Evolutionary conservation across 2,113 vertebrate species (phyloP), one percentile per base, ranked within the genome.

Genomic region (Festucalex cinctus): DNA sequence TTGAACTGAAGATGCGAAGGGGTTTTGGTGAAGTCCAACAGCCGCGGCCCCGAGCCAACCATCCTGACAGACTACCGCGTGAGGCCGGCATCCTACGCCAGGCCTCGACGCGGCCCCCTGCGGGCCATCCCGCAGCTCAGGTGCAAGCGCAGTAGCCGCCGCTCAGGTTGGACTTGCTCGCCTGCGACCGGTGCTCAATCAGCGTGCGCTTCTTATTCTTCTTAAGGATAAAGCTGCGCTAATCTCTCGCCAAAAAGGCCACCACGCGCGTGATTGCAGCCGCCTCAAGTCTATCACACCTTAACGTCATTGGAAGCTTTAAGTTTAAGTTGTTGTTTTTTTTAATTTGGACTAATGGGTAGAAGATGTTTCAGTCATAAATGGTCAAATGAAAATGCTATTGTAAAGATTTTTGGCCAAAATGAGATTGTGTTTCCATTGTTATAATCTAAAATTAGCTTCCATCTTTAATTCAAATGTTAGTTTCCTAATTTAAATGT

Each of bases 1-100:
- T 97, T 97, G 86, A 97, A 97, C 83, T 95, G 95, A 80, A 96
- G 92, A 86, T 97, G 92, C 1, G 85, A 76, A 5, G 95, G 95
- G 24, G 93, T 93, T 85, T 92, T 95, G 66, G 92, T 86, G 83
- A 94, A 94, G 75, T 95, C 93, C 86, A 95, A 75, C 49, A 95
- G 92, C 70, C 93, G 92, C 7, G 94, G 93, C 44, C 90, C 91
- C 37, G 87, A 84, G 72, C 92, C 75, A 78, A 92, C 90, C 69
- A 83, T 91, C 93, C 93, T 94, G 20, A 75, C 19, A n/a, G 0
- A 35, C 46, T 65, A 62, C 63, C 36, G 70, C 67, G 78, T 26
- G 59, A 71, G 77, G 74, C 73, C 35, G 77, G 63, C 81, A 85
- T 86, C 71, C 68, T 76, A 70, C 44, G 35, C 3, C 20, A 65